These are phyloP conservation scores for Metaphire vulgaris DNA, from an alignment of 1,140 invertebrate genomes.

Conservation along the genomic window DNA sequence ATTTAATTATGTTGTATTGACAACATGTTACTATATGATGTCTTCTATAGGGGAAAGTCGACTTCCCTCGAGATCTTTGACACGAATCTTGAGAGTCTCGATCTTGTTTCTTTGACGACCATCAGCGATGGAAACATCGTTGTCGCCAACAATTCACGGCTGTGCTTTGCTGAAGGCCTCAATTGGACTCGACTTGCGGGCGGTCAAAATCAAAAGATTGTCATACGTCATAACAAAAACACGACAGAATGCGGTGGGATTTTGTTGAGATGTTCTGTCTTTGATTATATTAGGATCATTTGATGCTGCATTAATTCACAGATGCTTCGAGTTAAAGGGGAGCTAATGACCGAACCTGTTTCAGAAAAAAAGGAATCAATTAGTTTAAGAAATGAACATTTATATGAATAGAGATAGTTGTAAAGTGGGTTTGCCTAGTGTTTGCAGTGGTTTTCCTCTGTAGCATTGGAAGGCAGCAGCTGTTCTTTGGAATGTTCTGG, in stretches of 20 bases:
- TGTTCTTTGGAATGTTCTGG: slow-evolving; percentile 78
- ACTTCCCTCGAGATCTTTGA: slow-evolving; percentile 17
- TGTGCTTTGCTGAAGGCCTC: slow-evolving; percentile 82
- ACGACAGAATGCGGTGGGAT: slow-evolving; percentile 68
- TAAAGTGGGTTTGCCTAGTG: too few relatives aligned
- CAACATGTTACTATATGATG: too few relatives aligned
- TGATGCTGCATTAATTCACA: too few relatives aligned
- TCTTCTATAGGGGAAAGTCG: background rate
- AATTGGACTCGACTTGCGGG: slow-evolving; percentile 74
- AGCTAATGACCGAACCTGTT: too few relatives aligned
- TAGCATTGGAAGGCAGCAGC: slow-evolving; percentile 63
- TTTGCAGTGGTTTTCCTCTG: too few relatives aligned
- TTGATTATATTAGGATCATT: too few relatives aligned
- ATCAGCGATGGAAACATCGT: slow-evolving; percentile 80
- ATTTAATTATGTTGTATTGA: too few relatives aligned
- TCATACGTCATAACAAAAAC: slow-evolving; percentile 58
- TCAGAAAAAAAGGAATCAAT: too few relatives aligned
- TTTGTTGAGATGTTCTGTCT: too few relatives aligned
- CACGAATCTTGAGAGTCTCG: slow-evolving; percentile 64
- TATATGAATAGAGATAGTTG: too few relatives aligned
- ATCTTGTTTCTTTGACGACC: slow-evolving; percentile 72
- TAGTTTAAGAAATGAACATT: too few relatives aligned
- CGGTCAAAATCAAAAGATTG: slow-evolving; percentile 8
- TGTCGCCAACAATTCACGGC: slow-evolving; percentile 78
- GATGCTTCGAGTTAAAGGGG: too few relatives aligned